Evolutionary conservation across 1,140 invertebrate genomes (phyloP).

Genomic region (Microplitis mediator): DNA sequence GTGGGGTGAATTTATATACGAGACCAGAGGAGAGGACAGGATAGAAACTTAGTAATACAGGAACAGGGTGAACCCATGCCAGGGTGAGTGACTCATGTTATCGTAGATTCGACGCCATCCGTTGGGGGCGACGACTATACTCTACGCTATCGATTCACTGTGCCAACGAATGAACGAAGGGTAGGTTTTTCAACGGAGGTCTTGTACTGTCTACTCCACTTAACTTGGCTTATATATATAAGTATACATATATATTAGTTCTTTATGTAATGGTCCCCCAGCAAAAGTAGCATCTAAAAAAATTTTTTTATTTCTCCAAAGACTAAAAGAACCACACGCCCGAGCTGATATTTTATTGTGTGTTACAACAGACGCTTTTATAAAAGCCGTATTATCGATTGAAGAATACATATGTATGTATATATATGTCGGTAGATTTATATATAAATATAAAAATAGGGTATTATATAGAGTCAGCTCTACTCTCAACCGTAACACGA

Average conservation of each 20-base stretch:
- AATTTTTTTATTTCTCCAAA: not conserved
- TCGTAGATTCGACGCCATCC: constrained; percentile 49
- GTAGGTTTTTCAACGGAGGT: not conserved
- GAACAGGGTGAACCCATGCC: constrained; percentile 18
- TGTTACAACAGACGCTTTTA: not conserved
- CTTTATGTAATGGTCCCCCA: not conserved
- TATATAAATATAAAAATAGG: too few relatives aligned
- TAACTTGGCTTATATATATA: not conserved
- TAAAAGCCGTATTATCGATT: constrained; percentile 4
- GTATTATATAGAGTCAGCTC: not conserved
- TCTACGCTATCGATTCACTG: constrained; percentile 57
- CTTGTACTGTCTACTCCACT: not conserved
- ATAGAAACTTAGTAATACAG: constrained; percentile 31
- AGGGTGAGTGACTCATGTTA: constrained; percentile 60
- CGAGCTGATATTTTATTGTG: not conserved
- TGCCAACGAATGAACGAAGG: constrained; percentile 2
- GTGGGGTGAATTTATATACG: not conserved
- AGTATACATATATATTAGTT: too few relatives aligned
- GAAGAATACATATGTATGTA: not conserved
- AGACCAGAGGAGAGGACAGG: constrained; percentile 23
- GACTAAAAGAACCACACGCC: not conserved
- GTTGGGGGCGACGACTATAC: constrained; percentile 45
- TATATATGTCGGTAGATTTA: too few relatives aligned
- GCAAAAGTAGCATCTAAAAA: not conserved
- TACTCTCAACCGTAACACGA: not conserved